Evolutionary conservation across 2,797 vertebrate species (phyloP).

Genomic region (Balearica regulorum): DNA sequence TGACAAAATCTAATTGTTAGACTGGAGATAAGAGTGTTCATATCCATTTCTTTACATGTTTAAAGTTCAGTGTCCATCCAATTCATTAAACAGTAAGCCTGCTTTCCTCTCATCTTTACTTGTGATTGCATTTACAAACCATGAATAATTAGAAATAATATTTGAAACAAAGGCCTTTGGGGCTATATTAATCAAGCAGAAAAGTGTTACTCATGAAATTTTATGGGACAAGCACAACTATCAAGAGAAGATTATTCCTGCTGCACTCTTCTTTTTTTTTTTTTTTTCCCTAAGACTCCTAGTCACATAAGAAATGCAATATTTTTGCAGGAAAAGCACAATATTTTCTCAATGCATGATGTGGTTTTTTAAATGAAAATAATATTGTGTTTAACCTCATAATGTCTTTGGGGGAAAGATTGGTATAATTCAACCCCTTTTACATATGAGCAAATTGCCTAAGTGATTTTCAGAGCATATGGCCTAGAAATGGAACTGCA

Average conservation of each 20-base stretch:
- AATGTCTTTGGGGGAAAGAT: background rate
- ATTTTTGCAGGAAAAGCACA: background rate
- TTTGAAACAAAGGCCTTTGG: constrained; percentile 68
- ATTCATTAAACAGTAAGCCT: constrained; percentile 59
- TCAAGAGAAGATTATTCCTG: background rate
- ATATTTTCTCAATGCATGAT: background rate
- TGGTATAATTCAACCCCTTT: background rate
- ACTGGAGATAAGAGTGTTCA: constrained; percentile 11
- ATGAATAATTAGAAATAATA: constrained; percentile 73
- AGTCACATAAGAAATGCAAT: background rate
- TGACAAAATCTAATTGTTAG: constrained; percentile 42
- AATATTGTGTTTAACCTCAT: background rate
- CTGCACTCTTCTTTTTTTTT: background rate
- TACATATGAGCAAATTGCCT: background rate
- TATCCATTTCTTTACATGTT: constrained; percentile 28
- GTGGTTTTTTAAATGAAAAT: background rate
- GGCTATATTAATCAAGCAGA: constrained; percentile 60
- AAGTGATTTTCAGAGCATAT: constrained; percentile 49
- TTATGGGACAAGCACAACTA: constrained; percentile 7
- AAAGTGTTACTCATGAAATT: constrained; percentile 61
- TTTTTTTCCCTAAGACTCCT: background rate
- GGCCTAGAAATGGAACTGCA: constrained; percentile 27
- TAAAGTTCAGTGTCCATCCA: constrained; percentile 37
- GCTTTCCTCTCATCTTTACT: constrained; percentile 58
- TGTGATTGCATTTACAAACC: constrained; percentile 62